Conservation (phyloP, 2,888 invertebrate genomes). For the Orchestes rusci region DNA sequence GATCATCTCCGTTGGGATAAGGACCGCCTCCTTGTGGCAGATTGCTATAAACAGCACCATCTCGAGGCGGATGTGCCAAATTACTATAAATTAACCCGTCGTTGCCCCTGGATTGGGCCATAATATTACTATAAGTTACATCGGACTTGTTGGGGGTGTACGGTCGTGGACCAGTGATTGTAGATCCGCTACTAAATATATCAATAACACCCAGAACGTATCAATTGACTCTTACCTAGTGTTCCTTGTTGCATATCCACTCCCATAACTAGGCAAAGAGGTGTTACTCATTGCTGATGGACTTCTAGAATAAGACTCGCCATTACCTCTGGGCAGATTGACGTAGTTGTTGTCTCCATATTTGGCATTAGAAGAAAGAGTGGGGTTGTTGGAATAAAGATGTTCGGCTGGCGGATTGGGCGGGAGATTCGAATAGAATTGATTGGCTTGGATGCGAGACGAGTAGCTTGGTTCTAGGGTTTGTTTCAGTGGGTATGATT, state of each 20-base stretch:
- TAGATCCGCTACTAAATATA: no score
- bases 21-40: slow-evolving; percentile 33
- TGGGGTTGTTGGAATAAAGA: slow-evolving; percentile 36
- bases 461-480: slow-evolving; percentile 69
- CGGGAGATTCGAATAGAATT: slow-evolving; percentile 42
- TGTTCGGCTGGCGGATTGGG: slow-evolving; percentile 37
- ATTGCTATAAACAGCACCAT: slow-evolving; percentile 51
- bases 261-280: slow-evolving; percentile 25
- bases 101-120: slow-evolving; percentile 39
- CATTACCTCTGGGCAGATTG: slow-evolving; percentile 29
- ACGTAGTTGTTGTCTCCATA: slow-evolving; percentile 32
- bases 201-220: no score
- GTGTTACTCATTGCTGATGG: slow-evolving; percentile 28
- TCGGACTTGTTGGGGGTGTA: slow-evolving; percentile 19
- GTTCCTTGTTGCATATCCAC: slow-evolving; percentile 20
- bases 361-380: slow-evolving; percentile 28
- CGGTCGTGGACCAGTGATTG: slow-evolving; percentile 17
- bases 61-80: slow-evolving; percentile 45
- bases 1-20: slow-evolving; percentile 45
- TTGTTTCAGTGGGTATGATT: slow-evolving; percentile 64
- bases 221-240: slow-evolving; percentile 22
- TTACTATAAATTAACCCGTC: slow-evolving; percentile 50
- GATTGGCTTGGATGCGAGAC: slow-evolving; percentile 53
- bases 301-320: slow-evolving; percentile 30
- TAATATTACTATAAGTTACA: slow-evolving; percentile 41